Percentiles rank a stretch among this genome's conserved stretches.
These are phyloP conservation scores for Drosophila leonis DNA, from an alignment of 2,888 invertebrate species.

Conservation along the genomic window DNA sequence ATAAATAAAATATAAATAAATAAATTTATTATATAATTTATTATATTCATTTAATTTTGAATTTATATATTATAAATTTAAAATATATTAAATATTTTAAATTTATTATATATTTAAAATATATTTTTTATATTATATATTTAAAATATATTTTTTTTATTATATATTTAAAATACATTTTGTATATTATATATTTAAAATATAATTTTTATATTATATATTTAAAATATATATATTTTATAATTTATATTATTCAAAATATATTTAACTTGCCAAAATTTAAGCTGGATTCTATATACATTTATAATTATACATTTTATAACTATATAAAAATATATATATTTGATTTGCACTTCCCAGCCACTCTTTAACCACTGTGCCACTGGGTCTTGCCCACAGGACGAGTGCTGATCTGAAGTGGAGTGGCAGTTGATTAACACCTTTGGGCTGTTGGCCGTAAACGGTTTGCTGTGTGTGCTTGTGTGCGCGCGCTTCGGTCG, in stretches of 20 bases:
- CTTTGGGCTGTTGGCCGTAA: constrained; percentile 49
- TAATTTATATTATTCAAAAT: background rate
- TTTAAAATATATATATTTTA: background rate
- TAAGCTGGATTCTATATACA: no score
- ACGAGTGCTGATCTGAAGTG: constrained; percentile 28
- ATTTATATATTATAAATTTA: background rate
- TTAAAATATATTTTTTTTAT: background rate
- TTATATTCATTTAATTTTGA: no score
- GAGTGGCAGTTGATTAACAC: constrained; percentile 67
- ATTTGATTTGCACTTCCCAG: background rate
- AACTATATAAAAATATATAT: no score
- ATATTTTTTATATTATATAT: background rate
- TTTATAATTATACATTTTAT: no score
- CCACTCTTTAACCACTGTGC: constrained; percentile 37
- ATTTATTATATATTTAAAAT: background rate
- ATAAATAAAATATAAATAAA: no score
- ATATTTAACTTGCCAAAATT: background rate
- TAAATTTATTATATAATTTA: background rate
- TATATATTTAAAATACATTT: no score
- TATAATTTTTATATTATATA: background rate
- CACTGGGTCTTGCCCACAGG: constrained; percentile 11
- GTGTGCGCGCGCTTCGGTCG: constrained; percentile 21
- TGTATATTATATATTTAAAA: background rate
- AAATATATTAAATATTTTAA: background rate
- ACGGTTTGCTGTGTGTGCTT: constrained; percentile 26